phyloP scores from a whole-genome alignment of 2,113 vertebrate species.

The Muntiacus reevesi region DNA sequence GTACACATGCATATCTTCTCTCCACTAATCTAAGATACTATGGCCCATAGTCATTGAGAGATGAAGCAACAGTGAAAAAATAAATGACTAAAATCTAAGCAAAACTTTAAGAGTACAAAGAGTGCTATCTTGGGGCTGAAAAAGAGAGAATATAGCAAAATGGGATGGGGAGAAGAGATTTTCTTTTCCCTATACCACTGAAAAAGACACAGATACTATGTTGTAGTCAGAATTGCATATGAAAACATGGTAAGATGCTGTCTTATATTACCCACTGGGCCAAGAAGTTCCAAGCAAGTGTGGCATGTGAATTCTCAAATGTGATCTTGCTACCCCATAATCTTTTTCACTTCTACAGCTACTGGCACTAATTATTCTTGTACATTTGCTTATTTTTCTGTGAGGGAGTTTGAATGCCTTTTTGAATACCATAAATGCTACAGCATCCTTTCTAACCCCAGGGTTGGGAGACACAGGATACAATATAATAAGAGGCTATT shows the following conservation, averaged over 20 bases:
- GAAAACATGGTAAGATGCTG: not conserved
- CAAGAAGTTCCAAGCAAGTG: not conserved
- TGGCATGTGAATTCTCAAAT: not conserved
- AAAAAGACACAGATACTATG: not conserved
- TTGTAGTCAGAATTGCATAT: not conserved
- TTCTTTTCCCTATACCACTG: not conserved
- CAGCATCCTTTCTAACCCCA: not conserved
- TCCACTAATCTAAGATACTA: not conserved
- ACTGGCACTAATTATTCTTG: not conserved
- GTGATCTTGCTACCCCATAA: not conserved
- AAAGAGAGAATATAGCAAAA: not conserved
- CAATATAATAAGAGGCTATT: not conserved
- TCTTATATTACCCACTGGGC: not conserved
- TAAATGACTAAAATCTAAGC: not conserved
- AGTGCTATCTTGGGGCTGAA: not conserved
- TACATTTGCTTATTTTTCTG: not conserved
- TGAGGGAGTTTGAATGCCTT: not conserved
- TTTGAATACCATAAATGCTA: not conserved
- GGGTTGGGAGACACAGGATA: not conserved
- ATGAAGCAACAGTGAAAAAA: not conserved
- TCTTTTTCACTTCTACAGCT: not conserved
- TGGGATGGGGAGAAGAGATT: not conserved
- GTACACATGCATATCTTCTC: not conserved
- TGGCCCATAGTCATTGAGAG: not conserved
- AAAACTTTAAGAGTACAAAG: not conserved